Evolutionary conservation across 2,888 invertebrate species (phyloP).

Genomic region (Drosophila nigritarsus): DNA sequence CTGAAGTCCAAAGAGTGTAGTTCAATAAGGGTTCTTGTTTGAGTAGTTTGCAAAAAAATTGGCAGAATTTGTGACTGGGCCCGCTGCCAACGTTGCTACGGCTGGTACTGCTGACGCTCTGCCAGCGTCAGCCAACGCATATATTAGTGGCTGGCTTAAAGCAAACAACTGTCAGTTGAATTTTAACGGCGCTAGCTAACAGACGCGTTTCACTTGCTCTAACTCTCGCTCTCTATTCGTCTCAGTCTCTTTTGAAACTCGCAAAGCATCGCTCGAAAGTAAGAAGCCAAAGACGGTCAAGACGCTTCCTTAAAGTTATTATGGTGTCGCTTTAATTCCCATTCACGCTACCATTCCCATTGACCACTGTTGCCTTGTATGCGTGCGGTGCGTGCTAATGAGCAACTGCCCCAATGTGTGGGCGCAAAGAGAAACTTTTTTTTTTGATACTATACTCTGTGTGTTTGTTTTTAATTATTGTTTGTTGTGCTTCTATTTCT

Average conservation of each 20-base stretch:
- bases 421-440: constrained; percentile 74
- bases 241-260: constrained; percentile 18
- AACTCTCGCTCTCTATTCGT: constrained; percentile 6
- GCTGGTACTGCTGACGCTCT: constrained; percentile 28
- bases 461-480: constrained; percentile 28
- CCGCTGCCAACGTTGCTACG: constrained; percentile 1
- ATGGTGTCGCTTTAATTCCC: constrained; percentile 3
- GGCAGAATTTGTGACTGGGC: neutral
- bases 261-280: constrained; percentile 38
- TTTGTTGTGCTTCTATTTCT: constrained; percentile 26
- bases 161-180: constrained; percentile 59
- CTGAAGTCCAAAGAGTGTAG: neutral
- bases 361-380: constrained; percentile 32
- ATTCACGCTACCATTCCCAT: constrained; percentile 3
- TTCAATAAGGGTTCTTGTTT: neutral
- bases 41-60: neutral
- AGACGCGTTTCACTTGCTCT: constrained; percentile 67
- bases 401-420: constrained; percentile 39
- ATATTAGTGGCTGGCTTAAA: constrained; percentile 52
- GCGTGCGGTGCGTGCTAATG: constrained; percentile 61
- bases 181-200: constrained; percentile 67
- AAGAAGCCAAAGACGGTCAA: constrained; percentile 45
- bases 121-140: constrained; percentile 38
- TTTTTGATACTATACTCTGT: constrained; percentile 33
- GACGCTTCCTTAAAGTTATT: constrained; percentile 44